Conservation (phyloP, 2,888 invertebrate species). For the Gisinianus flammeolus region DNA sequence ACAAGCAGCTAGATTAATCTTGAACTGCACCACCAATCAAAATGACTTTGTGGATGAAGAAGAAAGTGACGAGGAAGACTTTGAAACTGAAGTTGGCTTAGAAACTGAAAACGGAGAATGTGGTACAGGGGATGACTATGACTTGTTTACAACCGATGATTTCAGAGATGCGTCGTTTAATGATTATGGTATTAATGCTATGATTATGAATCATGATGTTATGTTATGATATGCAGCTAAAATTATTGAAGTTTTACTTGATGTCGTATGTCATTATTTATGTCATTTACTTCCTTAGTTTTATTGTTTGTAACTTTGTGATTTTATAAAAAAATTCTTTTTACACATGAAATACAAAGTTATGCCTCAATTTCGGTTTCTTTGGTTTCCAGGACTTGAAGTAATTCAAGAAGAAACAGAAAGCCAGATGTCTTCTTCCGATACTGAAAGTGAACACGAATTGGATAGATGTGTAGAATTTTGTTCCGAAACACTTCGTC, state of each 20-base stretch:
- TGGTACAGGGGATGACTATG: constrained; percentile 45
- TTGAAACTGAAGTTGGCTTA: constrained; percentile 49
- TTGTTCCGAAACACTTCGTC: constrained; percentile 48
- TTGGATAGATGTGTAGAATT: constrained; percentile 51
- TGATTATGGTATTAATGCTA: constrained; percentile 53
- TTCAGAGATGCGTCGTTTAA: constrained; percentile 52
- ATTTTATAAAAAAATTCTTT: not conserved
- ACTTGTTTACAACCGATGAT: constrained; percentile 48
- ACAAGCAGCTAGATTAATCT: constrained; percentile 55
- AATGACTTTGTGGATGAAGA: constrained; percentile 35
- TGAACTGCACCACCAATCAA: constrained; percentile 44
- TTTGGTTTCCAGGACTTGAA: constrained; percentile 51
- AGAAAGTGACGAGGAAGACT: constrained; percentile 37
- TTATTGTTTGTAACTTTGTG: not conserved
- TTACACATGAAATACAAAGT: not conserved
- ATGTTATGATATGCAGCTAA: not conserved
- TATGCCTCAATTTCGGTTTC: not conserved
- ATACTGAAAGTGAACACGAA: constrained; percentile 48
- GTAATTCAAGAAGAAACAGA: constrained; percentile 59
- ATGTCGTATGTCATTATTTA: too few species aligned
- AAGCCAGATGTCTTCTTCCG: constrained; percentile 58
- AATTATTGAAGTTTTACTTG: not conserved
- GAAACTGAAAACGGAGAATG: constrained; percentile 20
- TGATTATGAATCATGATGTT: not conserved
- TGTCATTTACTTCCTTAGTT: not conserved